Base-by-base conservation (phyloP, 2,888 invertebrate species). In the Anarsia innoxiella region DNA sequence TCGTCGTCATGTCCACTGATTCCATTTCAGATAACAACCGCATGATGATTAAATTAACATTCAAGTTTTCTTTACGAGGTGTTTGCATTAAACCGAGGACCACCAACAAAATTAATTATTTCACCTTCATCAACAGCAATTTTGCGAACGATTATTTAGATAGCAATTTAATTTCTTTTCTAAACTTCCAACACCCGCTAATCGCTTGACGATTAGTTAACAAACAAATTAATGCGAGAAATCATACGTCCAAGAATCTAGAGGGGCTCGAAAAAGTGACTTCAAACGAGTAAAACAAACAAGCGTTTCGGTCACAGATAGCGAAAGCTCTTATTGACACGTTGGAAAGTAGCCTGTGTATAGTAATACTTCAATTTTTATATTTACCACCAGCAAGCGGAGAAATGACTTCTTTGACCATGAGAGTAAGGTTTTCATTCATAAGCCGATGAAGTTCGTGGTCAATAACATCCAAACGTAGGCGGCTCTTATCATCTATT, bases 241-340 rank as follows among this genome's bases (percentile, higher is more conserved):
- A 33, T 33, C 14, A 25, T 1, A 9, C 15, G 26, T 11, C 2
- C 23, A 13, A 32, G 31, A 32, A 56, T 56, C 56, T 58, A 53
- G 53, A 57, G 58, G 55, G 46, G 53, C 56, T 47, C 48, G 58
- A 66, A 70, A 64, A 67, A 72, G 60, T 65, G 66, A 59, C 66
- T 68, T 63, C 59, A 70, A 80, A 79, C 56, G 67, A 61, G 58
- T 71, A 71, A 73, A 76, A 68, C 65, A 77, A 68, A 64, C 63
- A 51, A 52, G 43, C 55, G 63, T 63, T 66, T 67, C 70, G 74
- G 76, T 69, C 76, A 76, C 66, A 68, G 80, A 82, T 77, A 83
- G 82, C 82, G 83, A 83, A 83, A 83, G 82, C 79, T 76, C 66
- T 65, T 78, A 77, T 82, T 80, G 80, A 82, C 80, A 76, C 66